These are phyloP conservation scores for Anas flavirostris DNA, from an alignment of 2,797 vertebrate genomes.

Conservation along the genomic window DNA sequence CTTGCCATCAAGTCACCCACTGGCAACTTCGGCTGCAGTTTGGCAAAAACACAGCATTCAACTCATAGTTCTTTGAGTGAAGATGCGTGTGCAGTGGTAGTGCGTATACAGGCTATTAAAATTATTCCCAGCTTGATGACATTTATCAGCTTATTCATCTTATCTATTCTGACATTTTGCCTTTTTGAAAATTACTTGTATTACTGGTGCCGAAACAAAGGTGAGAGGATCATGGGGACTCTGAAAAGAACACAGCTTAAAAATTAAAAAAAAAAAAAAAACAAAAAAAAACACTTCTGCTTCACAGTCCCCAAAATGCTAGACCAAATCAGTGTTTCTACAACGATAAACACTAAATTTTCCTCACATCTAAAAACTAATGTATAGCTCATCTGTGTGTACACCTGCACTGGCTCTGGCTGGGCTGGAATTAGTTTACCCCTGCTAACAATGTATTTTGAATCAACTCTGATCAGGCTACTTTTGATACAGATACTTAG, in stretches of 20 bases:
- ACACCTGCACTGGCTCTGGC: background rate
- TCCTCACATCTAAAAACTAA: background rate
- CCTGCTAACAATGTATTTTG: background rate
- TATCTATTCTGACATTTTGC: background rate
- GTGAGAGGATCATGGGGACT: too few species aligned
- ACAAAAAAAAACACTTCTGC: too few species aligned
- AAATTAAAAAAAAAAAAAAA: too few species aligned
- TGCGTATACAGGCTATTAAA: background rate
- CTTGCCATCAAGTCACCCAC: background rate
- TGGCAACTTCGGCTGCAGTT: background rate
- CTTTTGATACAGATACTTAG: background rate
- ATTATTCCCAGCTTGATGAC: background rate
- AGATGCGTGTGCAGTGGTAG: background rate
- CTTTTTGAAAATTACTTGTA: background rate
- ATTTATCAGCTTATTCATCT: background rate
- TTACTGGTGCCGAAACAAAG: background rate
- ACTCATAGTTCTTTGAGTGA: background rate
- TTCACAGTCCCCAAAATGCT: background rate
- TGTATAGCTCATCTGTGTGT: background rate
- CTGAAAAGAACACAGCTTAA: too few species aligned
- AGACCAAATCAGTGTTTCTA: background rate
- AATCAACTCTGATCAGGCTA: background rate
- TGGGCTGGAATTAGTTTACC: background rate
- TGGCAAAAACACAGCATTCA: background rate
- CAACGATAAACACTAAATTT: background rate